A percentile compares a stretch with the other conserved stretches of the same genome.
Evolutionary conservation across 64 coral and sea anemone genomes (phyloP).

Genomic region (Cladopsammia gracilis): DNA sequence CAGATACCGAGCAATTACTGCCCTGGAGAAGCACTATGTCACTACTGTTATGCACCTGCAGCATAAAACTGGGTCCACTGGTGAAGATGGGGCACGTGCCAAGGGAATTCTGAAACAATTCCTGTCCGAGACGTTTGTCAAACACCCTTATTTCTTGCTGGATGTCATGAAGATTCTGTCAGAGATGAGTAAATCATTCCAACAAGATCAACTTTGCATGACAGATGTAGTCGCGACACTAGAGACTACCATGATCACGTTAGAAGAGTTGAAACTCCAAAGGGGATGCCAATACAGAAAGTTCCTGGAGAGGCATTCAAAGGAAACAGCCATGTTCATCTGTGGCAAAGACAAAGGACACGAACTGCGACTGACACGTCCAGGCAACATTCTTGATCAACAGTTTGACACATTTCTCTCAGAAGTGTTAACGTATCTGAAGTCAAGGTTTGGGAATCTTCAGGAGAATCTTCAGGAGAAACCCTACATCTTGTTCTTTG

Average conservation of each 20-base stretch:
- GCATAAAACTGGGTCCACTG: constrained; percentile 31
- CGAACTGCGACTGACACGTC: constrained; percentile 14
- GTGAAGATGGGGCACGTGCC: constrained; percentile 69
- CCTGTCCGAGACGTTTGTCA: constrained; percentile 55
- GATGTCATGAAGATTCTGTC: constrained; percentile 52
- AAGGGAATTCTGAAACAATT: constrained; percentile 58
- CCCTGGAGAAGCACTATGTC: constrained; percentile 45
- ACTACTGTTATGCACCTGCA: constrained; percentile 51
- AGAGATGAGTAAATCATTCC: constrained; percentile 54
- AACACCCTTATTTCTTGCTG: constrained; percentile 42
- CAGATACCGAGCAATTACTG: constrained; percentile 56
- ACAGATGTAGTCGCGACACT: constrained; percentile 29
- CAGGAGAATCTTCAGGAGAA: neutral
- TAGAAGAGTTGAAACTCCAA: neutral
- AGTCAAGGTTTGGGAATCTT: no score
- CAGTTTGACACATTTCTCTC: constrained; percentile 20
- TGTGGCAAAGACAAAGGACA: constrained; percentile 26
- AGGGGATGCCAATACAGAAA: neutral
- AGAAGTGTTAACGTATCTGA: neutral
- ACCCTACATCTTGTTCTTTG: neutral
- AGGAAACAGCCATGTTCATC: constrained; percentile 7
- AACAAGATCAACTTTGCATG: constrained; percentile 36
- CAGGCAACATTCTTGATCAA: constrained; percentile 52
- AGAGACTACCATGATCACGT: constrained; percentile 2
- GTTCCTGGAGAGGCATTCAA: constrained; percentile 14